Conservation (phyloP, 2,797 vertebrate species). For the Chaetodon trifasciatus region DNA sequence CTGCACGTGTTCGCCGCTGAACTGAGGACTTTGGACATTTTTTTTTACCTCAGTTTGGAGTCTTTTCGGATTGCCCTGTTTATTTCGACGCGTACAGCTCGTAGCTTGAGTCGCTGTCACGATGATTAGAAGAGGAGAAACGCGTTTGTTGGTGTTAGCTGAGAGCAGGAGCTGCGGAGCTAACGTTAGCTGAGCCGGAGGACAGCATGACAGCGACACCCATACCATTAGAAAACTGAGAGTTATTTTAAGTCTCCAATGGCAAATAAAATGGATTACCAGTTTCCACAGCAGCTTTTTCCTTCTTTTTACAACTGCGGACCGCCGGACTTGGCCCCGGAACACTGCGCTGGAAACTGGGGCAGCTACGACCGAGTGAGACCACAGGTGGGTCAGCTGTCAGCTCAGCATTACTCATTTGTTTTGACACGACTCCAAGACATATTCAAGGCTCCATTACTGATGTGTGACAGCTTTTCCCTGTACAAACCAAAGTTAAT, state of each 20-base stretch:
- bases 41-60: rapidly evolving
- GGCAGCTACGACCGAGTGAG: slow-evolving; percentile 67
- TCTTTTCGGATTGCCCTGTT: rapidly evolving
- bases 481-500: neutral
- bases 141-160: neutral
- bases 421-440: too few relatives aligned
- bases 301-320: slow-evolving; percentile 75
- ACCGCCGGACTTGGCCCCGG: slow-evolving; percentile 49
- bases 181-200: slow-evolving; percentile 39
- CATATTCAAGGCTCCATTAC: neutral
- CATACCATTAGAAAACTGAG: rapidly evolving
- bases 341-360: slow-evolving; percentile 59
- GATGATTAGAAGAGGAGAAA: neutral
- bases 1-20: slow-evolving; percentile 43
- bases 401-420: too few relatives aligned
- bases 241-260: rapidly evolving
- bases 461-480: neutral
- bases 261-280: slow-evolving; percentile 67
- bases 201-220: slow-evolving; percentile 21
- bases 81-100: rapidly evolving
- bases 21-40: neutral
- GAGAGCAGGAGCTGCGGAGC: neutral
- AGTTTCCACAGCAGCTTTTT: slow-evolving; percentile 79
- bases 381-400: slow-evolving; percentile 45
- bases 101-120: neutral